Evolutionary conservation across 2,797 vertebrate genomes (phyloP).

Genomic region (Chelmon rostratus): DNA sequence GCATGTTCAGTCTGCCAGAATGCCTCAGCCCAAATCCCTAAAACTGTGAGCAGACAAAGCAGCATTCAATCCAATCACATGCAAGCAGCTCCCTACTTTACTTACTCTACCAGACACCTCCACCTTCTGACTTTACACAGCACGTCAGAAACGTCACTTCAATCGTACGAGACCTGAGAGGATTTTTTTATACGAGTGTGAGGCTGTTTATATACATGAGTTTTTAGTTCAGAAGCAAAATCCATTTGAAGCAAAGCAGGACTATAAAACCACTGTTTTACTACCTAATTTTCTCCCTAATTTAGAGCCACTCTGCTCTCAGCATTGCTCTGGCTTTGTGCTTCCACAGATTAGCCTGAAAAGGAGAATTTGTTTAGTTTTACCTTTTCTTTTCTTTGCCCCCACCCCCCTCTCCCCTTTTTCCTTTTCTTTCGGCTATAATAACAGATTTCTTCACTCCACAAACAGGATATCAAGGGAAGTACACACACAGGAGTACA

Average conservation of each 20-base stretch:
- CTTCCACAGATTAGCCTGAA: constrained; percentile 63
- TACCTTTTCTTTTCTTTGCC: constrained; percentile 53
- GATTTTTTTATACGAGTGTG: constrained; percentile 25
- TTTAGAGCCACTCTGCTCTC: constrained; percentile 59
- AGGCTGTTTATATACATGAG: constrained; percentile 55
- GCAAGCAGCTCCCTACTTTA: constrained; percentile 29
- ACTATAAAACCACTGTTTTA: constrained; percentile 72
- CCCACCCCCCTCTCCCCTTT: constrained; percentile 9
- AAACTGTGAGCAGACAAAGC: constrained; percentile 44
- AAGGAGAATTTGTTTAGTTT: constrained; percentile 73
- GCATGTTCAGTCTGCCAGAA: constrained; percentile 66
- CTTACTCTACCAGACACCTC: constrained; percentile 52
- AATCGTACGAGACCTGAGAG: constrained; percentile 2
- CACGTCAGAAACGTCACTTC: constrained; percentile 17
- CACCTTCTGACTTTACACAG: constrained; percentile 35
- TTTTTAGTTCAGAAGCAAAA: constrained; percentile 45
- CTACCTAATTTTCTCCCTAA: constrained; percentile 75
- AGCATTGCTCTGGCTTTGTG: constrained; percentile 64
- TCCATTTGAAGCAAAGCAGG: constrained; percentile 63
- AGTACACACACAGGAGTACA: constrained; percentile 40
- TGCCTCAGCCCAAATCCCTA: constrained; percentile 27
- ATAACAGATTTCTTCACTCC: constrained; percentile 77
- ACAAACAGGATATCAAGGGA: constrained; percentile 76
- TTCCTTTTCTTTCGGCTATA: constrained; percentile 68
- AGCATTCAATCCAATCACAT: constrained; percentile 53